Conservation (phyloP, 2,797 vertebrate genomes). For the Epinephelus awoara region DNA sequence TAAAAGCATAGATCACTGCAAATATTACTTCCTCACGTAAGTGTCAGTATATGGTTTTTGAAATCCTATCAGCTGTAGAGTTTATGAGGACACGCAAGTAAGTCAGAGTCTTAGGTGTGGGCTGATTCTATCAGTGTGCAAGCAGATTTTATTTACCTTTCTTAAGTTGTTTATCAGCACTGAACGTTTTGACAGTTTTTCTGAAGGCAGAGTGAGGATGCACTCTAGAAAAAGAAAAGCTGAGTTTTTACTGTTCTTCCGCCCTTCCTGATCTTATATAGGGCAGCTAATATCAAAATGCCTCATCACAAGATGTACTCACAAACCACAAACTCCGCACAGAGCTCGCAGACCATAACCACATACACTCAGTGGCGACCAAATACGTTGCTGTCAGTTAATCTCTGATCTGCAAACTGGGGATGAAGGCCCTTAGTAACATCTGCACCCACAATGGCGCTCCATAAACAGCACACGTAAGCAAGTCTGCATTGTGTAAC, state of each 20-base stretch:
- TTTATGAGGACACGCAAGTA: neutral
- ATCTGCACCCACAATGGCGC: conserved; percentile 26
- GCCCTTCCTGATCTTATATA: neutral
- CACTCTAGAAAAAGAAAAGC: conserved; percentile 18
- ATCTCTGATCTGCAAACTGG: conserved; percentile 11
- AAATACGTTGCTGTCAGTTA: conserved; percentile 5
- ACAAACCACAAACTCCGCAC: conserved; percentile 62
- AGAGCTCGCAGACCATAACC: conserved; percentile 43
- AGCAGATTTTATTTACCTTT: neutral
- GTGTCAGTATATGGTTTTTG: neutral
- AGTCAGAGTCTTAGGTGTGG: neutral
- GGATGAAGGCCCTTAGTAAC: neutral
- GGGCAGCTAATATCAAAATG: conserved; percentile 19
- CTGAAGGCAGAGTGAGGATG: neutral
- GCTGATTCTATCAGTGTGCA: neutral
- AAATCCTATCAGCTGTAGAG: neutral
- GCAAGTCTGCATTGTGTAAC: conserved; percentile 21
- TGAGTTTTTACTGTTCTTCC: neutral
- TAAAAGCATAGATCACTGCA: neutral
- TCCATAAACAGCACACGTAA: neutral
- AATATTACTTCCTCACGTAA: neutral
- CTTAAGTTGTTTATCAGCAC: neutral
- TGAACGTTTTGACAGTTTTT: neutral
- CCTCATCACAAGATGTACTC: conserved; percentile 11
- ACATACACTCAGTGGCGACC: neutral